Conservation (phyloP, 1,140 invertebrate species). For the Drosophila lini region DNA sequence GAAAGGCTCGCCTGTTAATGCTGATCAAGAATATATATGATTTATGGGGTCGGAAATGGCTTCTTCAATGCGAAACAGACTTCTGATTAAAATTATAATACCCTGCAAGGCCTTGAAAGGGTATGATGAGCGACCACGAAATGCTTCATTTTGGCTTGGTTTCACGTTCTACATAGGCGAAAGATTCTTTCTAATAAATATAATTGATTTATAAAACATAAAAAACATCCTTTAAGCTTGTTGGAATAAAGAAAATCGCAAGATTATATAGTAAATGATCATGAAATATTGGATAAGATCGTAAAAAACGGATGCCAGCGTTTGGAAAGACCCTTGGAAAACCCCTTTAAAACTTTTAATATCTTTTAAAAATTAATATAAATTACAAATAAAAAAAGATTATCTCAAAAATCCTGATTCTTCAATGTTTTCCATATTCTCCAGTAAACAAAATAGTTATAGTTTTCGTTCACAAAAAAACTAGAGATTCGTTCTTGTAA, state of each 20-base stretch:
- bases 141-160: not conserved
- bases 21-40: no score
- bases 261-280: not conserved
- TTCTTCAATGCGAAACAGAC: no score
- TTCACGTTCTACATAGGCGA: not conserved
- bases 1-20: no score
- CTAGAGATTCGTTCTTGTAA: not conserved
- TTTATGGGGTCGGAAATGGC: no score
- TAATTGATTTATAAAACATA: not conserved
- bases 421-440: not conserved
- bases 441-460: not conserved
- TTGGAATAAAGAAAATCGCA: not conserved
- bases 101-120: no score
- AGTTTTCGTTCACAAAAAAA: no score
- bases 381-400: not conserved
- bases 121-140: not conserved
- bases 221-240: not conserved
- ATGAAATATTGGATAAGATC: no score
- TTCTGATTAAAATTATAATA: no score
- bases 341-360: not conserved
- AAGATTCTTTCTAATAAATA: not conserved
- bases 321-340: not conserved
- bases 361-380: not conserved
- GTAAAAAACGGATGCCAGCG: no score
- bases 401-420: not conserved